Percentiles rank a stretch among this genome's conserved stretches.
phyloP scores from a whole-genome alignment of 2,113 vertebrate genomes.

The Trochalopteron elliotii region DNA sequence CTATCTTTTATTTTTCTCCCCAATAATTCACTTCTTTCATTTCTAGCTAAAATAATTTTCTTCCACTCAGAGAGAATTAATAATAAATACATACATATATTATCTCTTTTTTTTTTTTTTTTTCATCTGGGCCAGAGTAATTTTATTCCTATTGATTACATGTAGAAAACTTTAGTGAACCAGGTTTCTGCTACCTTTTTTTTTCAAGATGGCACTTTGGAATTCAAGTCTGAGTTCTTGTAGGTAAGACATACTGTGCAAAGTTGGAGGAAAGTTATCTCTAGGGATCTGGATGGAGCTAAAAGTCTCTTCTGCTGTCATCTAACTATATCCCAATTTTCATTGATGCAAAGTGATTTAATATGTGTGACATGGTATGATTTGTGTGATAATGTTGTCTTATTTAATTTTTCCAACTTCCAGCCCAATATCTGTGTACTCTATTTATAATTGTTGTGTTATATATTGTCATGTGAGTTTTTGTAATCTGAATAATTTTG shows the following conservation, averaged over 20 bases:
- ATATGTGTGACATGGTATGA: background rate
- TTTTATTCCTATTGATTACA: background rate
- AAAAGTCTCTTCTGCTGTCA: background rate
- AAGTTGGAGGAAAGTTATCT: background rate
- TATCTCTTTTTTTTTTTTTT: background rate
- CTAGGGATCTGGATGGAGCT: background rate
- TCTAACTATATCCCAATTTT: background rate
- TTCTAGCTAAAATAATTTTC: background rate
- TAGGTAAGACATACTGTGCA: background rate
- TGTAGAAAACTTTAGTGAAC: background rate
- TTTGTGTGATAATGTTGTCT: background rate
- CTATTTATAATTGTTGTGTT: background rate
- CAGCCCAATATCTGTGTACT: background rate
- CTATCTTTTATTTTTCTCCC: background rate
- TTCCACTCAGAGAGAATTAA: background rate
- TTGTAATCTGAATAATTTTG: background rate
- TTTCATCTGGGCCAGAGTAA: rapidly evolving
- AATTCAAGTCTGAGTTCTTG: background rate
- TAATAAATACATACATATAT: background rate
- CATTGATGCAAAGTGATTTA: background rate
- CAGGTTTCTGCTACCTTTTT: background rate
- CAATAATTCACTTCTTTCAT: background rate
- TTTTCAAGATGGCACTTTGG: background rate
- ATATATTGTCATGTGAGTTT: background rate
- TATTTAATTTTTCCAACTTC: background rate